Percentiles rank a stretch among this genome's conserved stretches.
phyloP scores from a whole-genome alignment of 2,797 vertebrate genomes.

The Buceros bicornis region DNA sequence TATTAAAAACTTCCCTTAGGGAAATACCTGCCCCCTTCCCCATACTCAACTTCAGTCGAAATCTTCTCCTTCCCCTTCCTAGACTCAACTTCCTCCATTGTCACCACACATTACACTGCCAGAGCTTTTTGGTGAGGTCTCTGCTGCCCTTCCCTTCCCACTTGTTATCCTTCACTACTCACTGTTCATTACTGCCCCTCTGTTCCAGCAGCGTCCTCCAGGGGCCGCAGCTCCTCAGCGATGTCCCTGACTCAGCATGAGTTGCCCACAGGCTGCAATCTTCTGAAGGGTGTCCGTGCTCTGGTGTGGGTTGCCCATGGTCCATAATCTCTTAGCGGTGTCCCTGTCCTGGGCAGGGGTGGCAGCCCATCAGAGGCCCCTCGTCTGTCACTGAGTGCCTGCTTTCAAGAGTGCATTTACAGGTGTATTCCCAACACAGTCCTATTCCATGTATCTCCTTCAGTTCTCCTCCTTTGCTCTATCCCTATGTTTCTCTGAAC shows the following conservation, averaged over 20 bases:
- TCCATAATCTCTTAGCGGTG: not conserved
- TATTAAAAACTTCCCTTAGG: not conserved
- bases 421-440: not conserved
- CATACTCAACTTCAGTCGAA: not conserved
- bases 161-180: not conserved
- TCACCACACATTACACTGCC: fast-evolving
- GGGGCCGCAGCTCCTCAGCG: not conserved
- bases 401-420: not conserved
- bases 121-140: not conserved
- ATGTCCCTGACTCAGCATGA: fast-evolving
- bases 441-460: not conserved
- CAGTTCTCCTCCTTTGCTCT: not conserved
- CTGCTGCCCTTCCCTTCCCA: not conserved
- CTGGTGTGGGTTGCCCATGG: not conserved
- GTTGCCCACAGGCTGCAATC: not conserved
- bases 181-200: not conserved
- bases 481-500: not conserved
- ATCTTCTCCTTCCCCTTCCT: not conserved
- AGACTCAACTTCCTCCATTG: not conserved
- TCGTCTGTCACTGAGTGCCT: not conserved
- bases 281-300: not conserved
- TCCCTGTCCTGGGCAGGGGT: not conserved
- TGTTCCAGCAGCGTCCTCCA: not conserved
- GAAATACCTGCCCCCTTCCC: not conserved
- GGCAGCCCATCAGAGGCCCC: not conserved